Evolutionary conservation across 2,797 vertebrate species (phyloP), one percentile per base, ranked within the genome.

Genomic region (Cossypha dichroa): DNA sequence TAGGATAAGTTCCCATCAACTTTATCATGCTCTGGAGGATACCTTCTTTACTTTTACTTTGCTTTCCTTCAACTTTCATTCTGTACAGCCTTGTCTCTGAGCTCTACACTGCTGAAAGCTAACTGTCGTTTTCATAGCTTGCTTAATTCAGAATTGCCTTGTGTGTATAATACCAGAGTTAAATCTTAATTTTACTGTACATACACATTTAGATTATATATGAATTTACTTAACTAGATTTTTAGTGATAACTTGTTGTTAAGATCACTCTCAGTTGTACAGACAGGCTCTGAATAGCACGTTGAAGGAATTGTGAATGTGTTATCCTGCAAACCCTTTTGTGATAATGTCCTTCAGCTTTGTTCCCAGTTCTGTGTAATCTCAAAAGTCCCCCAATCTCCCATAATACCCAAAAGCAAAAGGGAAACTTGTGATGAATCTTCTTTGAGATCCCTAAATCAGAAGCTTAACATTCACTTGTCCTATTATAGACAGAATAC

Each of bases 271-370:
- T 76, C 10, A 33, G 8, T 41, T 72, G 21, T 31, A 45, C 16
- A 79, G 10, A 62, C 4, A 6, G 12, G 7, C 4, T 73, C 43
- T 56, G 6, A 13, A 46, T 3, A 67, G 13, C 6, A 21, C 0
- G 9, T 74, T 75, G 46, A 59, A 91, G 18, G 19, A 81, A 43
- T 2, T 81, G 5, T 70, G 26, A 20, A 52, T n/a, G 6, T 41
- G 10, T 58, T 60, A 59, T 52, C 16, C 23, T 45, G 20, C 43
- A 45, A 45, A 45, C 20, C 11, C 43, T 75, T 23, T 23, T 46
- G 33, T 34, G 17, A 51, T 33, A 40, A 43, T 18, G 11, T 8
- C 5, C 16, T 58, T 91, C 49, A 78, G 1, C 29, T 70, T 77
- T 52, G 4, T 38, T 66, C 73, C 74, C 8, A 2, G 21, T 52